Evolutionary conservation across 2,888 invertebrate species (phyloP).

Genomic region (Ennomos quercinarius): DNA sequence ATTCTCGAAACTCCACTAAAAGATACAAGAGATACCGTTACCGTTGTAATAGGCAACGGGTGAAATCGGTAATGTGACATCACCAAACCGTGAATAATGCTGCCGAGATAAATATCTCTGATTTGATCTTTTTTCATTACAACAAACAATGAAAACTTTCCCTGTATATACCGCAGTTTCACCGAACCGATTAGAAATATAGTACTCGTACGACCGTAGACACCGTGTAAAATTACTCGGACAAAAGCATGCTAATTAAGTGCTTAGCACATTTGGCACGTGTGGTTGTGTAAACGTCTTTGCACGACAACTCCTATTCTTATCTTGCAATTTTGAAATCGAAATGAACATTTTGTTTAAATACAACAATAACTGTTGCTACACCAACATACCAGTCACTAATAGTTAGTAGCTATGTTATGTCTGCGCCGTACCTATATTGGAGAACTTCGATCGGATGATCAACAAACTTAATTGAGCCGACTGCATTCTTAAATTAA

Average conservation of each 20-base stretch:
- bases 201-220: conserved; percentile 17
- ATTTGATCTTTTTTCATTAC: conserved; percentile 45
- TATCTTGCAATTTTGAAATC: conserved; percentile 10
- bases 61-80: conserved; percentile 61
- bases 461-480: conserved; percentile 25
- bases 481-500: conserved; percentile 23
- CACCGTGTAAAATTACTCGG: conserved; percentile 24
- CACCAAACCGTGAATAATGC: conserved; percentile 61
- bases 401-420: neutral
- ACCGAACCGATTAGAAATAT: conserved; percentile 38
- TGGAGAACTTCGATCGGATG: conserved; percentile 11
- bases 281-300: conserved; percentile 18
- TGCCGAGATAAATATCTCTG: conserved; percentile 52
- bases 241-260: conserved; percentile 28
- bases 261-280: conserved; percentile 24
- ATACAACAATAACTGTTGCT: neutral
- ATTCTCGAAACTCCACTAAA: conserved; percentile 2
- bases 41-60: conserved; percentile 49
- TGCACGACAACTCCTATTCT: conserved; percentile 21
- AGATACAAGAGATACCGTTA: conserved; percentile 42
- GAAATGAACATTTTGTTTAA: conserved; percentile 2
- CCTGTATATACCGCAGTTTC: conserved; percentile 39
- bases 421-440: neutral
- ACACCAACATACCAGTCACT: conserved; percentile 2
- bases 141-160: conserved; percentile 42